phyloP scores from a whole-genome alignment of 2,113 vertebrate genomes.

The Nothocercus nigrocapillus region DNA sequence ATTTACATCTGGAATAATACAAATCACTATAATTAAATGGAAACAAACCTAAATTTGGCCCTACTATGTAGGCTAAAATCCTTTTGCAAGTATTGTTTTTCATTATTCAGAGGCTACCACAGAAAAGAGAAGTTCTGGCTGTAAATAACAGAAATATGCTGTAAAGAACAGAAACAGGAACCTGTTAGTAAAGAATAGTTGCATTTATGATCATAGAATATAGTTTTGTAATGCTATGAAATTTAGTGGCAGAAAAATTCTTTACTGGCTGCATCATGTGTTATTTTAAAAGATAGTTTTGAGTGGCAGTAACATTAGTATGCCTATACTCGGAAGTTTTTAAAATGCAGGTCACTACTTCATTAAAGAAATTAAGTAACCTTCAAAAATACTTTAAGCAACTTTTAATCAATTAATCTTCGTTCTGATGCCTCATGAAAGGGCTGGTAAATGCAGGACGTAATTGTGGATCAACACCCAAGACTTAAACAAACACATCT shows the following conservation, averaged over 20 bases:
- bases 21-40: neutral
- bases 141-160: neutral
- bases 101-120: neutral
- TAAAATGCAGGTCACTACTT: neutral
- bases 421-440: neutral
- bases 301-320: neutral
- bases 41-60: neutral
- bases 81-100: neutral
- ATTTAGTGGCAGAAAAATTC: neutral
- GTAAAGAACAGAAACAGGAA: neutral
- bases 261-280: neutral
- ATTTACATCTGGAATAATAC: neutral
- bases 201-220: neutral
- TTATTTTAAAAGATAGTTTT: neutral
- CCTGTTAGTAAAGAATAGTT: slow-evolving; percentile 1
- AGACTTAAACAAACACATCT: neutral
- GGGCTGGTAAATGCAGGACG: neutral
- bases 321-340: neutral
- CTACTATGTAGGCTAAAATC: neutral
- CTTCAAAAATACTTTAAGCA: slow-evolving; percentile 1
- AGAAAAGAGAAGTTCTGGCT: neutral
- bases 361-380: neutral
- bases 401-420: slow-evolving; percentile 17
- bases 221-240: neutral
- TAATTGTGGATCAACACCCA: neutral